Conservation (phyloP, 2,113 vertebrate species). For the Hemibates koningsi region DNA sequence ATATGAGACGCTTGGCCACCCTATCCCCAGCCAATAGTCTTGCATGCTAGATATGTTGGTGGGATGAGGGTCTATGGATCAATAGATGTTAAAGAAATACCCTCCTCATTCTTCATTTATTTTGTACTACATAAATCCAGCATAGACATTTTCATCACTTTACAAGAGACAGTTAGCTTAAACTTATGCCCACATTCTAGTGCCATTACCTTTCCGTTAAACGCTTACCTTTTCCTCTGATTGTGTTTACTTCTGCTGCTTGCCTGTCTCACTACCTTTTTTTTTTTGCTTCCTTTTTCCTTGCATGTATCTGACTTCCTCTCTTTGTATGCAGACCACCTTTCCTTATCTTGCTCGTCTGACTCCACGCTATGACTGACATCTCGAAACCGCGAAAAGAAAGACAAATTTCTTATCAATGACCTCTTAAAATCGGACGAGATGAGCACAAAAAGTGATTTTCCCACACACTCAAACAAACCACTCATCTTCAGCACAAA, state of each 20-base stretch:
- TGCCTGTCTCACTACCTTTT: constrained; percentile 22
- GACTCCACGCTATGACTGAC: background rate
- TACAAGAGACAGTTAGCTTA: background rate
- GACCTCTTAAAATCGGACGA: background rate
- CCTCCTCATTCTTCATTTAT: background rate
- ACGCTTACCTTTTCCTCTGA: constrained; percentile 24
- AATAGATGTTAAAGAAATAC: background rate
- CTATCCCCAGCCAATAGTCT: background rate
- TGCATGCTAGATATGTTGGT: background rate
- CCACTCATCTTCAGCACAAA: background rate
- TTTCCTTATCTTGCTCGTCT: constrained; percentile 3
- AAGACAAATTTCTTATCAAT: background rate
- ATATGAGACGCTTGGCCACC: background rate
- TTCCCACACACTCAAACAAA: background rate
- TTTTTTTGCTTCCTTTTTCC: constrained; percentile 46
- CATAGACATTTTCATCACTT: background rate
- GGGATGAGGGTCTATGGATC: background rate
- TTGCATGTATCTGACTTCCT: constrained; percentile 47
- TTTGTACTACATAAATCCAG: background rate
- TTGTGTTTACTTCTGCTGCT: constrained; percentile 33
- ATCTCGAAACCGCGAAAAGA: background rate
- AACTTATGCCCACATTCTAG: background rate
- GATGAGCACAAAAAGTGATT: background rate
- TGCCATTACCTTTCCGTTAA: background rate
- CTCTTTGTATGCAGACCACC: constrained; percentile 47